These are phyloP conservation scores for Madoqua kirkii DNA, from an alignment of 2,113 vertebrate species.

Conservation along the genomic window DNA sequence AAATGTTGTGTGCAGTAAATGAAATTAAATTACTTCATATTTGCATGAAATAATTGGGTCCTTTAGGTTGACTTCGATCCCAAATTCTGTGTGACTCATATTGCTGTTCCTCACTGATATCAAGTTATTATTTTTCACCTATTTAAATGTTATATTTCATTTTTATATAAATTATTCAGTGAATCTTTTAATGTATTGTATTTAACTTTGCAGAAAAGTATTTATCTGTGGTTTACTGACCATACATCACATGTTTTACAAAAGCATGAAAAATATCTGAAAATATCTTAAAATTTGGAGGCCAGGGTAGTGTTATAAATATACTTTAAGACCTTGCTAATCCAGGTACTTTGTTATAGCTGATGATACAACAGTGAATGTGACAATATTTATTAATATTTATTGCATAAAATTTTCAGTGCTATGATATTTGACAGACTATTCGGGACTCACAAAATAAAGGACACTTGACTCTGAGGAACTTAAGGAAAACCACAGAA, in stretches of 20 bases:
- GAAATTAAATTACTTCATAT: neutral
- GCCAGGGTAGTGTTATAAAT: neutral
- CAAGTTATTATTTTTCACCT: neutral
- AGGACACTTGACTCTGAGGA: neutral
- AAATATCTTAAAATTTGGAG: neutral
- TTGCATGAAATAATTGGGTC: neutral
- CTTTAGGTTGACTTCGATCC: neutral
- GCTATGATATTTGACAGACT: neutral
- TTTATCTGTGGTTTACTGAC: neutral
- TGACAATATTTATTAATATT: neutral
- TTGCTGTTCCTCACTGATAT: neutral
- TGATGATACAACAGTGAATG: neutral
- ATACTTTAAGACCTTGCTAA: neutral
- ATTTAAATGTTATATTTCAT: neutral
- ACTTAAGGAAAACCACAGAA: neutral
- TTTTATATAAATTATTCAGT: neutral
- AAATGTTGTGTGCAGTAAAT: neutral
- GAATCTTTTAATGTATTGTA: neutral
- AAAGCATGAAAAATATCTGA: neutral
- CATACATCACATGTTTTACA: neutral
- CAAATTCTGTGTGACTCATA: neutral
- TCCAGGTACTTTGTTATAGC: neutral
- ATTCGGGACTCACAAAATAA: neutral
- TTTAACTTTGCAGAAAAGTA: neutral
- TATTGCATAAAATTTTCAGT: neutral